Conservation (phyloP, 2,797 vertebrate genomes). For the Austrolebias charrua region DNA sequence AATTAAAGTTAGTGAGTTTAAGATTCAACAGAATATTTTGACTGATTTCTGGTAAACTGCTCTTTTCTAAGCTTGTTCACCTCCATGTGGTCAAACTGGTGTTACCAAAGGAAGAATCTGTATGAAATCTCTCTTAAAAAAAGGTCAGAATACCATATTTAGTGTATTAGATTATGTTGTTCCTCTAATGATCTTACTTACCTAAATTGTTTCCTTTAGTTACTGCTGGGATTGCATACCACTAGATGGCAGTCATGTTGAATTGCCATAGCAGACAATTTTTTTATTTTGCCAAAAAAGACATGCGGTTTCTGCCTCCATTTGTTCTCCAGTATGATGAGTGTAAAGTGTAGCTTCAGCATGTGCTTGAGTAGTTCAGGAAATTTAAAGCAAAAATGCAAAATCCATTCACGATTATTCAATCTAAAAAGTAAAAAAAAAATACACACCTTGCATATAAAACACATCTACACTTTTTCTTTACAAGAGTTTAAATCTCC, state of each 20-base stretch:
- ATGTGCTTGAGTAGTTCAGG: slow-evolving; percentile 29
- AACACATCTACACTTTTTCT: too few species aligned
- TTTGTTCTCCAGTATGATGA: slow-evolving; percentile 42
- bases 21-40: slow-evolving; percentile 17
- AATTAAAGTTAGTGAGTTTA: slow-evolving; percentile 34
- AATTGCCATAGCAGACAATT: slow-evolving; percentile 40
- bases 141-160: slow-evolving; percentile 58
- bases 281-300: slow-evolving; percentile 31
- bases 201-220: slow-evolving; percentile 53
- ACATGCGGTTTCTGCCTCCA: slow-evolving; percentile 39
- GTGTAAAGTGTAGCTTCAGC: slow-evolving; percentile 27
- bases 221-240: slow-evolving; percentile 34
- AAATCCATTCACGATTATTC: too few species aligned
- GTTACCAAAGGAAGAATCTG: slow-evolving; percentile 28
- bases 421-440: too few species aligned
- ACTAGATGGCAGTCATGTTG: slow-evolving; percentile 44
- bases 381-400: slow-evolving; percentile 5
- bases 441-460: too few species aligned
- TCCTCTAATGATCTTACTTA: slow-evolving; percentile 50
- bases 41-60: slow-evolving; percentile 22
- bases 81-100: slow-evolving; percentile 5
- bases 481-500: too few species aligned
- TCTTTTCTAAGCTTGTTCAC: not conserved
- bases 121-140: slow-evolving; percentile 31
- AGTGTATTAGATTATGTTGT: slow-evolving; percentile 46